Conservation (phyloP, 2,113 vertebrate genomes). For the Nesoenas mayeri region DNA sequence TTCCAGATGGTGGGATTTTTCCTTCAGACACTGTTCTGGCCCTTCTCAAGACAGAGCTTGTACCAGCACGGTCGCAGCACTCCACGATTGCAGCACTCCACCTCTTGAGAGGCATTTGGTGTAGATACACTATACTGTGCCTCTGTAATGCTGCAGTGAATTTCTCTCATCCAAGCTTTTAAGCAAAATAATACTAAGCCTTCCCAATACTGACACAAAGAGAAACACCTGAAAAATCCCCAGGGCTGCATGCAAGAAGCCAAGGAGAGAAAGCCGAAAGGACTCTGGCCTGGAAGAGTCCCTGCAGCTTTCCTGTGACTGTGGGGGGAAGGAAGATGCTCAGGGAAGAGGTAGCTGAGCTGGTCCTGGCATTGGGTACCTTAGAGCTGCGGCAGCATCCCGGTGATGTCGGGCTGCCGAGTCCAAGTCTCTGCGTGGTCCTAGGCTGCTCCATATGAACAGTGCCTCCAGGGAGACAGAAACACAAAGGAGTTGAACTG, state of each 20-base stretch:
- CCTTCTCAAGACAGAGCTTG: neutral
- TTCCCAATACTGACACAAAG: neutral
- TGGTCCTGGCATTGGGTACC: fast-evolving
- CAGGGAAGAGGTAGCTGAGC: neutral
- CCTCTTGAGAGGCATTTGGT: neutral
- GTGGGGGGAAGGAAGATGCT: neutral
- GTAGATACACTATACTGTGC: neutral
- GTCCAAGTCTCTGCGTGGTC: fast-evolving
- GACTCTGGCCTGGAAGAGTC: neutral
- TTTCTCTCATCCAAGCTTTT: neutral
- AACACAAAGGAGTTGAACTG: neutral
- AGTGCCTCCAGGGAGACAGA: neutral
- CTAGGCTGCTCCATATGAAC: neutral
- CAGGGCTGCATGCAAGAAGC: neutral
- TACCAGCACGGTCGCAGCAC: neutral
- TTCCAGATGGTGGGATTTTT: conserved; percentile 22
- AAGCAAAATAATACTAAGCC: neutral
- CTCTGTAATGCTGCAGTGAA: neutral
- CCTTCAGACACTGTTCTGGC: neutral
- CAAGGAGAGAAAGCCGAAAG: neutral
- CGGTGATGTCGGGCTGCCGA: fast-evolving
- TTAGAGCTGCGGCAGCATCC: neutral
- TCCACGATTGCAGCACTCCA: fast-evolving
- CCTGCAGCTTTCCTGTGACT: neutral
- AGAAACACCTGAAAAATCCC: neutral